phyloP scores from a whole-genome alignment of 2,888 invertebrate genomes.

The Diadromus collaris region DNA sequence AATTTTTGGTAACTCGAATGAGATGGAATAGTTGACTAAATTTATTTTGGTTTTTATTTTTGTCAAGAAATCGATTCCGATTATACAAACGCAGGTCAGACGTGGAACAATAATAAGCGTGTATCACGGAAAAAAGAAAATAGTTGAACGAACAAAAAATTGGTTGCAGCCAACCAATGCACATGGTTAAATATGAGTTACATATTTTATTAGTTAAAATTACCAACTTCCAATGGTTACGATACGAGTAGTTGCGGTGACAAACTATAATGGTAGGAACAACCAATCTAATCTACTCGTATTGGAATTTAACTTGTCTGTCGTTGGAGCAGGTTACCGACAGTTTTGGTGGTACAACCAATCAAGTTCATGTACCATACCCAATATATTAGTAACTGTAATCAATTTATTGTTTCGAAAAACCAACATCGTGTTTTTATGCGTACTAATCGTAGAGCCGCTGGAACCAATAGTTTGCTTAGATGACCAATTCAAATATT shows the following conservation, averaged over 20 bases:
- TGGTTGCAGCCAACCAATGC: background rate
- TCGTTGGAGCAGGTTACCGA: background rate
- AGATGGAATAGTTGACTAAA: too few relatives aligned
- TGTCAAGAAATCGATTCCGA: too few relatives aligned
- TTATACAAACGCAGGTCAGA: too few relatives aligned
- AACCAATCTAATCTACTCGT: background rate
- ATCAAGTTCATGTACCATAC: background rate
- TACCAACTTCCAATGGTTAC: background rate
- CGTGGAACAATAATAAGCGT: too few relatives aligned
- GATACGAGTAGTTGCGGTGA: background rate
- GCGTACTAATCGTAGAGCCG: background rate
- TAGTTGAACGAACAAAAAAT: background rate
- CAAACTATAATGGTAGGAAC: conserved; percentile 1
- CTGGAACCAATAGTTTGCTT: background rate
- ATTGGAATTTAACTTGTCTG: too few relatives aligned
- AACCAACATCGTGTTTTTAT: background rate
- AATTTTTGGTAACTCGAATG: too few relatives aligned
- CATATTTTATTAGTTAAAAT: background rate
- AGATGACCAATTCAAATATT: background rate
- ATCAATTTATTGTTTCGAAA: background rate
- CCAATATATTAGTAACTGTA: background rate
- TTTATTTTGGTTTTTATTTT: too few relatives aligned
- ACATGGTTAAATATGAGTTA: background rate
- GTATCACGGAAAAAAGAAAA: background rate
- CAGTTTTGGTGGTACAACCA: background rate